Base-by-base conservation (phyloP, 2,888 invertebrate genomes). In the Parelbella ahira region DNA sequence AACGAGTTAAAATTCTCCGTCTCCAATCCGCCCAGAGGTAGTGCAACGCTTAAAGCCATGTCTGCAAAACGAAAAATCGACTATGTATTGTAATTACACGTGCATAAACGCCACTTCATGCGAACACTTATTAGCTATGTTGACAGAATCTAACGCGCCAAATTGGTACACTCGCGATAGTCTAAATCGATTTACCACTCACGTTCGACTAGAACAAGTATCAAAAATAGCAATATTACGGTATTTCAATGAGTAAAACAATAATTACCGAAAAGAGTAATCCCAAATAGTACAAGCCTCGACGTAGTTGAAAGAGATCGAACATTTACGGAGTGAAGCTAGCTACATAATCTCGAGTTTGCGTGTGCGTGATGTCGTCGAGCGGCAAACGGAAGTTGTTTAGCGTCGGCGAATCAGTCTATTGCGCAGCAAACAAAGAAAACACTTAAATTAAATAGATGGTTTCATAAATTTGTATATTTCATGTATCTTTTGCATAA, bases 41-140 rank as follows among this genome's bases (percentile, higher is more conserved):
- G 73, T 59, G 90, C 90, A 70, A 91, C 84, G 67, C 89, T 87
- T 67, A 91, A 74, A 73, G 90, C 90, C 90, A 90, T 91, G 70
- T 78, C 88, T 87, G 86, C 32, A 73, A 84, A 67, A 44, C 57
- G 54, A 78, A 77, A 78, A 76, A 78, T 66, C 54, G 64, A 60
- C 54, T 61, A 63, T 68, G 50, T 71, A 72, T 68, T 70, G 56
- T 54, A 70, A 68, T 77, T 81, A 84, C 87, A 84, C 84, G 86
- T 83, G 86, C 80, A 70, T 63, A 72, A 65, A 68, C 57, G 59
- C 62, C 66, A 74, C 68, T 76, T 67, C 68, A 62, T 72, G 69
- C 58, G 70, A 73, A 73, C 62, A 71, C 63, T 66, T 60, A 60
- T 60, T 67, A 68, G 68, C 65, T 75, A 71, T 81, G 82, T 84